Evolutionary conservation across 2,888 invertebrate species (phyloP), one percentile per base, ranked within the genome.

Genomic region (Strigamia crassipes): DNA sequence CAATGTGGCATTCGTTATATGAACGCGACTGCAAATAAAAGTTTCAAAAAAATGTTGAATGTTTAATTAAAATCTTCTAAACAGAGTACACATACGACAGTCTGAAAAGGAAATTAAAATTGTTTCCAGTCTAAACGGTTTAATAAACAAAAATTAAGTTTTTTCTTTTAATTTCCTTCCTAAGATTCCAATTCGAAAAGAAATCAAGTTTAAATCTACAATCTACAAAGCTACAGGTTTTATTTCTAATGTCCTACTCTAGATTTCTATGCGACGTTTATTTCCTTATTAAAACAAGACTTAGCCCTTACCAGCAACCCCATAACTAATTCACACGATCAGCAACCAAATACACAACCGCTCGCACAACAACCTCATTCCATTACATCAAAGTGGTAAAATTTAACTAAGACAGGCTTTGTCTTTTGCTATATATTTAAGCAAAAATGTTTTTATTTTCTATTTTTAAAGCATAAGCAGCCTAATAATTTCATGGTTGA

Each of bases 1-100:
- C 83, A 95, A 88, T 0, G 96, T 96, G 23, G 95, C 92, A 87
- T 92, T 93, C 0, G 96, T 96, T 85, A 96, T 93, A 88, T 96
- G 96, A 9, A 96, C 96, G 81, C 94, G 91, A 42, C 96, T 96
- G 88, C 84, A 84, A 83, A 84, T 81, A 51, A 81, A 82, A 82
- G 18, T 12, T 12, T 15, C 23, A 66, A 12, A n/a, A n/a, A 46
- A 46, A 46, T 46, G 13, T 38, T 38, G 10, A 38, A 38, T 38
- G 38, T 38, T 38, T 38, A 38, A 38, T 38, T 38, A 38, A 38
- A 38, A 38, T 6, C 38, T 38, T 38, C 8, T 38, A 38, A 27
- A 1, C 27, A 27, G 3, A 1, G 27, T 27, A 27, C 1, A 27
- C 3, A 27, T 6, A 4, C 38, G 38, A 38, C 38, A 38, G 1